Evolutionary conservation across 1,140 invertebrate species (phyloP).

Genomic region (Saccostrea glomerata): DNA sequence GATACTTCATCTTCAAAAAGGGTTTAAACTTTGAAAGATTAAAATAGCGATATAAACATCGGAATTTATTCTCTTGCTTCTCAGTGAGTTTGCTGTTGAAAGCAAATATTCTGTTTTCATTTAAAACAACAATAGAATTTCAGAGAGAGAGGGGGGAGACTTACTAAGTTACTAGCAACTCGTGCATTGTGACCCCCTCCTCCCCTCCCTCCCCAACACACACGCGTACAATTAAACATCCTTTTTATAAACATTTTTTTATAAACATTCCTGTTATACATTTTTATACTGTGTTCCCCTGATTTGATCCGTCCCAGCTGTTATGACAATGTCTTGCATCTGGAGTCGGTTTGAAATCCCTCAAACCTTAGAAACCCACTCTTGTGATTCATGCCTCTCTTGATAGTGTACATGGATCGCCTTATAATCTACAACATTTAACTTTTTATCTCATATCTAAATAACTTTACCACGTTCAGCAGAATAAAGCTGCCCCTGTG

Average conservation of each 20-base stretch:
- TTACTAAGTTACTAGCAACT: too few species aligned
- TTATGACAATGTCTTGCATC: constrained; percentile 27
- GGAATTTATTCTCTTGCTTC: background rate
- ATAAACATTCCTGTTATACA: too few species aligned
- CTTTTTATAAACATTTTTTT: background rate
- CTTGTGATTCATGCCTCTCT: constrained; percentile 5
- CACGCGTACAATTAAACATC: background rate
- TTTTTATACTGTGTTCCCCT: too few species aligned
- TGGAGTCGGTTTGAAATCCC: constrained; percentile 23
- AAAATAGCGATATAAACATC: background rate
- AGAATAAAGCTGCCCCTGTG: background rate
- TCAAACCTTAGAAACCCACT: background rate
- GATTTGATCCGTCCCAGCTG: background rate
- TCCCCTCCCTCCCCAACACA: background rate
- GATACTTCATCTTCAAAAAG: background rate
- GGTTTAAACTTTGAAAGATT: background rate
- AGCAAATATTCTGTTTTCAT: too few species aligned
- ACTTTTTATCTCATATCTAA: constrained; percentile 33
- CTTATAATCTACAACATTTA: constrained; percentile 35
- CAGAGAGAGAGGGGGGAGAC: background rate
- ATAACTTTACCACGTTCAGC: constrained; percentile 28
- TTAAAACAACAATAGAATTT: too few species aligned
- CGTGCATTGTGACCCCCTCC: too few species aligned
- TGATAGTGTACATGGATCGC: constrained; percentile 3
- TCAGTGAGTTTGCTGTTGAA: too few species aligned